Conservation (phyloP, 2,113 vertebrate species). For the Erinaceus europaeus region DNA sequence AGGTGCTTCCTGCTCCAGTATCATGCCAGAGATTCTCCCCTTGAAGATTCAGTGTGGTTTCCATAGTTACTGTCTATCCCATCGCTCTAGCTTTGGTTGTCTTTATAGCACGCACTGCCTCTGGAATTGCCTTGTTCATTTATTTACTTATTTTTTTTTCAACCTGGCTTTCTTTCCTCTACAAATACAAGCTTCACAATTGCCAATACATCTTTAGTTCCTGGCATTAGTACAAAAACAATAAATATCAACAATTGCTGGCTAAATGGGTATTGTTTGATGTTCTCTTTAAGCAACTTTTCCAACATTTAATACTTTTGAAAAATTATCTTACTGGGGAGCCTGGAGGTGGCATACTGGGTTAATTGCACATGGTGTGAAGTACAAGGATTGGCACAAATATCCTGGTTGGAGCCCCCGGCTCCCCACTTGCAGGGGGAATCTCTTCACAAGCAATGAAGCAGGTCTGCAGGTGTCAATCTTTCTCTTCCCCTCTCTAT, state of each 20-base stretch:
- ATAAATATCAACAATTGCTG: conserved; percentile 54
- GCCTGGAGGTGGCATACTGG: too few species aligned
- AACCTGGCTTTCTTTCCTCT: neutral
- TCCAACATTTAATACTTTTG: neutral
- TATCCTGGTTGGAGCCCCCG: too few species aligned
- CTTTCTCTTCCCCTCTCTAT: too few species aligned
- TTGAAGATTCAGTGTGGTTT: neutral
- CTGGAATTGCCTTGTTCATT: neutral
- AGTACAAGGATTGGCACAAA: too few species aligned
- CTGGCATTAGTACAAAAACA: neutral
- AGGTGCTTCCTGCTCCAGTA: neutral
- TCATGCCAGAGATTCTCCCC: neutral
- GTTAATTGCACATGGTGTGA: too few species aligned
- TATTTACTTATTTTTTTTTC: neutral
- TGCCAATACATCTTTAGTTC: neutral
- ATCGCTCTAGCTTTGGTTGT: neutral
- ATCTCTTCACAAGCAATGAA: too few species aligned
- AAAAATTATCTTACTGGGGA: too few species aligned
- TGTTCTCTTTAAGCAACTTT: conserved; percentile 34
- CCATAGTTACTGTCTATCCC: neutral
- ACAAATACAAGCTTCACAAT: neutral
- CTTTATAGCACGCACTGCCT: neutral
- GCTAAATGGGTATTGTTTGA: conserved; percentile 17
- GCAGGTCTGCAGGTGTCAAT: too few species aligned
- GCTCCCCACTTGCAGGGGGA: too few species aligned